phyloP scores from a whole-genome alignment of 2,113 vertebrate genomes.

The Orcinus orca region DNA sequence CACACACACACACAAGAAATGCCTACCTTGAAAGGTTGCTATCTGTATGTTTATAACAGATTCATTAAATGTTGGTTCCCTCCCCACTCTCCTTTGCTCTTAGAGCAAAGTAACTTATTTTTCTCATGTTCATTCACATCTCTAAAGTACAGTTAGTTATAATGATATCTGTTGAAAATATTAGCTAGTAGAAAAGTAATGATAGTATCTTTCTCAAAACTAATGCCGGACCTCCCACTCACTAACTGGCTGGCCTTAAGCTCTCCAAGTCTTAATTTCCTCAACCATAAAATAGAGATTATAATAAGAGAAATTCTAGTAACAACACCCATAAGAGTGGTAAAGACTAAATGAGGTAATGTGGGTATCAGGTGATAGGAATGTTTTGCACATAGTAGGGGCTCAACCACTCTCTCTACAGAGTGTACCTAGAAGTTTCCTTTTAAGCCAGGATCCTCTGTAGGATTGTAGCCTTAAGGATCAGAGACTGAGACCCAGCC shows the following conservation, averaged over 20 bases:
- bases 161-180: not conserved
- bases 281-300: not conserved
- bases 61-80: not conserved
- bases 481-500: not conserved
- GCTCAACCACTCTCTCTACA: not conserved
- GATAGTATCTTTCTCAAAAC: not conserved
- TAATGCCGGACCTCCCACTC: not conserved
- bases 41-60: not conserved
- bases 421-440: not conserved
- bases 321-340: not conserved
- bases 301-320: not conserved
- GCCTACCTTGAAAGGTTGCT: not conserved
- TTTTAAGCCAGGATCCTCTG: not conserved
- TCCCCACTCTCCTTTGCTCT: not conserved
- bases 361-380: not conserved
- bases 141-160: not conserved
- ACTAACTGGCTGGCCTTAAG: not conserved
- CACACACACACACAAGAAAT: not conserved
- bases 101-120: not conserved
- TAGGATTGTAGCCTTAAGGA: not conserved
- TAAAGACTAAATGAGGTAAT: not conserved
- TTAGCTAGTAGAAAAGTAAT: not conserved
- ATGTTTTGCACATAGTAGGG: not conserved
- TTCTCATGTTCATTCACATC: not conserved
- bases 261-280: not conserved